These are phyloP conservation scores for Sebastes itinus DNA, from an alignment of 2,797 vertebrate species.

Conservation along the genomic window DNA sequence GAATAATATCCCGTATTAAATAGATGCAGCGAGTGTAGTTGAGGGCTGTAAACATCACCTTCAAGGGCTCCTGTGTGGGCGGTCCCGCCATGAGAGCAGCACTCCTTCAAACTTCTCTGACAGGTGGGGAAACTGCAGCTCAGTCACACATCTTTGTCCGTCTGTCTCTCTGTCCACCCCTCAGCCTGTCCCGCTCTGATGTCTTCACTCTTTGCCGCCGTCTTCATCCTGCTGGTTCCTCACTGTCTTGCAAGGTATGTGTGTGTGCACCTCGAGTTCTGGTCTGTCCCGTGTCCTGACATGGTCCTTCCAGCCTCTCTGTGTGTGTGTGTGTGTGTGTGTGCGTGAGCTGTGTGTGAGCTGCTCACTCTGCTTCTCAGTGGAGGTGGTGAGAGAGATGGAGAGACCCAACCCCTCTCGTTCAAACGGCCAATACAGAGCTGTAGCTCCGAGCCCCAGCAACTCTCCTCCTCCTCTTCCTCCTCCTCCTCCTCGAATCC, in stretches of 20 bases:
- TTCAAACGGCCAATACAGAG: slow-evolving; percentile 74
- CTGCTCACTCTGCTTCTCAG: slow-evolving; percentile 43
- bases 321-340: slow-evolving; percentile 18
- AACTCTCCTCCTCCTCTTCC: slow-evolving; percentile 5
- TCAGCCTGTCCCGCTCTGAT: slow-evolving; percentile 26
- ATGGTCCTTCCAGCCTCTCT: slow-evolving; percentile 31
- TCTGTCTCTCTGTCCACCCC: slow-evolving; percentile 2
- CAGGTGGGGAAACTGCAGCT: slow-evolving; percentile 56
- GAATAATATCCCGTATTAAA: neutral
- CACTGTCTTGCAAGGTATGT: slow-evolving; percentile 3
- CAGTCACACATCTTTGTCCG: slow-evolving; percentile 41
- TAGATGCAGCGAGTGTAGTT: neutral
- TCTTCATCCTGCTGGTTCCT: slow-evolving; percentile 48
- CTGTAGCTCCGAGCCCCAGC: slow-evolving; percentile 45
- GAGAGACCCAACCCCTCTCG: slow-evolving; percentile 70
- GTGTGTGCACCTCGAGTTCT: slow-evolving; percentile 21
- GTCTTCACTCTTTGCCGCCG: slow-evolving; percentile 28
- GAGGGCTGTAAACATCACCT: slow-evolving; percentile 65
- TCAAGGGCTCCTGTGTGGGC: slow-evolving; percentile 69
- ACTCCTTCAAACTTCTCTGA: slow-evolving; percentile 72
- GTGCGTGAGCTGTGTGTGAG: slow-evolving; percentile 6
- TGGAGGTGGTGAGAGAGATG: slow-evolving; percentile 53
- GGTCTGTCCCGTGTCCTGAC: slow-evolving; percentile 38
- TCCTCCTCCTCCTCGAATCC: slow-evolving; percentile 4
- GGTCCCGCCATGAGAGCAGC: slow-evolving; percentile 75